Conservation (phyloP, 2,888 invertebrate genomes). For the Pseudococcus viburni region DNA sequence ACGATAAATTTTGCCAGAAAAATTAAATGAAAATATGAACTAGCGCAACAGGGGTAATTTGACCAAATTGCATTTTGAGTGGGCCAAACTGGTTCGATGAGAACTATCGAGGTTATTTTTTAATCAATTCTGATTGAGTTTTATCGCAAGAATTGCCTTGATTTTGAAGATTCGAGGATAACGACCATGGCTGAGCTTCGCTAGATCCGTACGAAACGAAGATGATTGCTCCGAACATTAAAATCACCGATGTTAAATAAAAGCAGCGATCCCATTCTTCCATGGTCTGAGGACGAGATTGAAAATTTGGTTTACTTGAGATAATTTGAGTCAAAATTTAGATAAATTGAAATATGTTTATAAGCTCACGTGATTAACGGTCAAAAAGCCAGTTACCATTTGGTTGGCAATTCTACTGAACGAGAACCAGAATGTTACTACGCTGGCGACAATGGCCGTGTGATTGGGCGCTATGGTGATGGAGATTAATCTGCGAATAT, state of each 20-base stretch:
- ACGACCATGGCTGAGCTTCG: not conserved
- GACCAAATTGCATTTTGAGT: no score
- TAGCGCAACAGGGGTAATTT: no score
- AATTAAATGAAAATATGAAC: no score
- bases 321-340: no score
- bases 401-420: not conserved
- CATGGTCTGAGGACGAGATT: not conserved
- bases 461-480: not conserved
- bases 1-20: no score
- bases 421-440: not conserved
- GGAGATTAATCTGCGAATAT: not conserved
- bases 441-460: not conserved
- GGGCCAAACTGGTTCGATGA: no score
- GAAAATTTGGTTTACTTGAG: no score
- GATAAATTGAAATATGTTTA: no score
- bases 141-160: not conserved
- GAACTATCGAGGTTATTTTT: not conserved
- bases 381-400: not conserved
- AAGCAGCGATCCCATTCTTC: not conserved
- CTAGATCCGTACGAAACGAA: not conserved
- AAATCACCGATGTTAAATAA: not conserved
- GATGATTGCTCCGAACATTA: not conserved
- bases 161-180: not conserved
- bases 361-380: not conserved
- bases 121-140: not conserved